A percentile compares a stretch with the other conserved stretches of the same genome.
These are phyloP conservation scores for Columba janthina DNA, from an alignment of 2,113 vertebrate species.

Conservation along the genomic window DNA sequence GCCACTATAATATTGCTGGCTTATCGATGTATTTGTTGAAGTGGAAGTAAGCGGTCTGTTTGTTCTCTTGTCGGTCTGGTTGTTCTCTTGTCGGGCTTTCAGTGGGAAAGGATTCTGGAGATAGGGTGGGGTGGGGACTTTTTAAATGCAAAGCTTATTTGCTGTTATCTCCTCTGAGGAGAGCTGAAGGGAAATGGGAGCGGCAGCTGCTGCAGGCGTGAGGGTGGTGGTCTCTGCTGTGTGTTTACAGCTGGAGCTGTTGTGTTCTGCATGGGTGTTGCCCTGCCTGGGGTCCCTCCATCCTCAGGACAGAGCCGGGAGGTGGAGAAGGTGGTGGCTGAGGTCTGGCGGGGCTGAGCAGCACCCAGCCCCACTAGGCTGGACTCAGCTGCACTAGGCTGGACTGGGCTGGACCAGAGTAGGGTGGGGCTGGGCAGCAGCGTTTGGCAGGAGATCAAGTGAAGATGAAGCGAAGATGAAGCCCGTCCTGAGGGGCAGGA, in stretches of 20 bases:
- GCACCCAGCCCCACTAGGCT: not conserved
- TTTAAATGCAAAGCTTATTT: not conserved
- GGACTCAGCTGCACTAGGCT: not conserved
- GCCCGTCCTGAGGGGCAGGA: not conserved
- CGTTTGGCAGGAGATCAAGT: not conserved
- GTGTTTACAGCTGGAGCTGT: not conserved
- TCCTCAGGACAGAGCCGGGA: too few relatives aligned
- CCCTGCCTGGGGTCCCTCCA: too few relatives aligned
- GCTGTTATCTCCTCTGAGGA: accelerated
- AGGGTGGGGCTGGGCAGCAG: not conserved
- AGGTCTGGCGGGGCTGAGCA: not conserved
- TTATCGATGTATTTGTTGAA: accelerated
- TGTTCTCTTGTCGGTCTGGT: not conserved
- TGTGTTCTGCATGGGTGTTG: not conserved
- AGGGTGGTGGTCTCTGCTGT: not conserved
- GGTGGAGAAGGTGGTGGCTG: too few relatives aligned
- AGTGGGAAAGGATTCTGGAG: not conserved
- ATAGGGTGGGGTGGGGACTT: not conserved
- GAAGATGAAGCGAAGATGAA: not conserved
- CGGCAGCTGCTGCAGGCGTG: not conserved
- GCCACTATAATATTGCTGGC: accelerated
- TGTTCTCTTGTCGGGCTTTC: not conserved
- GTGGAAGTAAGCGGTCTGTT: not conserved
- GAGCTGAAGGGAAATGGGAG: accelerated
- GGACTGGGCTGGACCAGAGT: not conserved